These are phyloP conservation scores for Strigamia maritima DNA, from an alignment of 2,888 invertebrate genomes.

Conservation along the genomic window DNA sequence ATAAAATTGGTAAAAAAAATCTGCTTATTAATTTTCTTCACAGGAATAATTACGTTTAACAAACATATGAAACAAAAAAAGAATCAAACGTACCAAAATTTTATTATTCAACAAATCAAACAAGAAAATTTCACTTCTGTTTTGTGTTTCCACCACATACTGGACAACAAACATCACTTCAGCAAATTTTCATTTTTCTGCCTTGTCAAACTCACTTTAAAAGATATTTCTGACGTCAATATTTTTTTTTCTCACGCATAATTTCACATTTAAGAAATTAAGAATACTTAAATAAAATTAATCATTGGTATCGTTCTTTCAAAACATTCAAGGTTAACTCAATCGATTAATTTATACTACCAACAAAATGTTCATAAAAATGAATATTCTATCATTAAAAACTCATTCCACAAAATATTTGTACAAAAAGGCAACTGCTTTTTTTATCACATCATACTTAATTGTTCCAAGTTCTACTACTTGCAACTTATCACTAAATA, in stretches of 20 bases:
- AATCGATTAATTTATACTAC: neutral
- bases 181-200: neutral
- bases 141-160: neutral
- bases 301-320: conserved; percentile 11
- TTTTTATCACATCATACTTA: neutral
- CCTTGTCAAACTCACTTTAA: neutral
- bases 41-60: neutral
- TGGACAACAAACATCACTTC: neutral
- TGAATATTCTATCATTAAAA: neutral
- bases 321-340: neutral
- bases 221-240: neutral
- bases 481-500: conserved; percentile 10
- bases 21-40: neutral
- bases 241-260: neutral
- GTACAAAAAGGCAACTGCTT: conserved; percentile 15
- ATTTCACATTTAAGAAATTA: conserved; percentile 13
- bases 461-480: conserved; percentile 5
- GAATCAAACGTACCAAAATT: neutral
- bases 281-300: neutral
- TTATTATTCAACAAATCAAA: conserved; percentile 25
- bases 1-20: neutral
- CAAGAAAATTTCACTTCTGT: neutral
- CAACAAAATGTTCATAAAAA: neutral
- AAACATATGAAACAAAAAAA: neutral
- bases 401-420: neutral